Percentiles rank a stretch among this genome's conserved stretches.
These are phyloP conservation scores for Bursaphelenchus okinawaensis DNA, from an alignment of 2,888 invertebrate genomes.

Conservation along the genomic window DNA sequence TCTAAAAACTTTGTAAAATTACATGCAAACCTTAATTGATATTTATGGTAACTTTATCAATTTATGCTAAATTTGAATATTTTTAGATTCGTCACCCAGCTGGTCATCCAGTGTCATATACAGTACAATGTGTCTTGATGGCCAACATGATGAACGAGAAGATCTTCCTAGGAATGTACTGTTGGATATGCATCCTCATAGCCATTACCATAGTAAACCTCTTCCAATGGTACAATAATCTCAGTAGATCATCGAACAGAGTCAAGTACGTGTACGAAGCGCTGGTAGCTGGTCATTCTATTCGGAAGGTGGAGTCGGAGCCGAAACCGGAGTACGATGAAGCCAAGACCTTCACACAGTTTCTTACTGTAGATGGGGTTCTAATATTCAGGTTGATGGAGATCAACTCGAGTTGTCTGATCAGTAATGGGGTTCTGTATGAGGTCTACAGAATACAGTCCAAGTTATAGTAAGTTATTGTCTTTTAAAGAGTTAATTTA, in stretches of 20 bases:
- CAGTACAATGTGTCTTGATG: slow-evolving; percentile 41
- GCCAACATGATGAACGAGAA: slow-evolving; percentile 45
- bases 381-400: slow-evolving; percentile 31
- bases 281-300: background rate
- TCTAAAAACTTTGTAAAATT: no score
- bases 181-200: slow-evolving; percentile 25
- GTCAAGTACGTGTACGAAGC: background rate
- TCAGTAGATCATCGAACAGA: background rate
- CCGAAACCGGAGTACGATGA: background rate
- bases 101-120: slow-evolving; percentile 4
- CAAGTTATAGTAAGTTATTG: background rate
- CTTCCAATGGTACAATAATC: background rate
- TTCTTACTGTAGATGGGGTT: slow-evolving; percentile 33
- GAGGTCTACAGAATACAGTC: background rate
- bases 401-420: slow-evolving; percentile 24
- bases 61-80: background rate
- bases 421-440: background rate
- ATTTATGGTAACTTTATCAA: slow-evolving; percentile 9
- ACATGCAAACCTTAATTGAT: background rate
- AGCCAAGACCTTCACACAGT: slow-evolving; percentile 17
- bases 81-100: slow-evolving; percentile 17
- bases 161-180: slow-evolving; percentile 33
- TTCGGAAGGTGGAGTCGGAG: background rate
- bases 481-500: no score
- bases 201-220: slow-evolving; percentile 5